Percentiles rank a stretch among this genome's conserved stretches.
Conservation (phyloP, 2,888 invertebrate species). For the Gryllus longicercus region DNA sequence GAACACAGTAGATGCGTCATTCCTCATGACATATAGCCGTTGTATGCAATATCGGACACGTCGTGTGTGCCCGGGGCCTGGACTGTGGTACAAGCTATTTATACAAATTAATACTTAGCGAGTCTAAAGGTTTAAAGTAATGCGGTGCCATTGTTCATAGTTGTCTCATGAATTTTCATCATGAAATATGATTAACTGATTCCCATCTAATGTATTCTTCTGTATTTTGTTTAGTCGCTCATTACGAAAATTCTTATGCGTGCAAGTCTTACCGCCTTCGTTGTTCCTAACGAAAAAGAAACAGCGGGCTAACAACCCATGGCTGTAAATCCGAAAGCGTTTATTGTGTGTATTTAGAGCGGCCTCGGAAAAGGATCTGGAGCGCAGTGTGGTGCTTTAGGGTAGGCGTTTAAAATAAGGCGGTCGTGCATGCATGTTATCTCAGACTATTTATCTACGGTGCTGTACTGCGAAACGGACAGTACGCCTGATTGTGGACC, state of each 20-base stretch:
- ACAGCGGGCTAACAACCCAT: too few species aligned
- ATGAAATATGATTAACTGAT: not conserved
- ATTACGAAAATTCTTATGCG: not conserved
- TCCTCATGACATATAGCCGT: too few species aligned
- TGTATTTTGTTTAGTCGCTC: not conserved
- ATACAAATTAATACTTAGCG: not conserved
- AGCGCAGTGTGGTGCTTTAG: not conserved
- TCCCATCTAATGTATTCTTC: not conserved
- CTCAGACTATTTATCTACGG: not conserved
- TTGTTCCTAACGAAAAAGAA: too few species aligned
- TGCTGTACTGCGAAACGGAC: not conserved
- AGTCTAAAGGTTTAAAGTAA: not conserved
- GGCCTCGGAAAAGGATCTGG: not conserved
- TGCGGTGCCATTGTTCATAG: conserved; percentile 2
- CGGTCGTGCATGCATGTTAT: not conserved
- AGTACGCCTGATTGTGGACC: not conserved
- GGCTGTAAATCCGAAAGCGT: not conserved
- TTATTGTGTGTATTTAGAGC: conserved; percentile 3
- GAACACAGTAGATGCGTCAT: too few species aligned
- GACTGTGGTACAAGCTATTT: not conserved
- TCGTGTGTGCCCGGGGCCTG: too few species aligned
- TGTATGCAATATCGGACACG: too few species aligned
- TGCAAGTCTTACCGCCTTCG: not conserved
- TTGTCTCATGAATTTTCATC: conserved; percentile 5
- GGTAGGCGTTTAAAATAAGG: not conserved